phyloP scores from a whole-genome alignment of 2,113 vertebrate species.

The Anseranas semipalmata region DNA sequence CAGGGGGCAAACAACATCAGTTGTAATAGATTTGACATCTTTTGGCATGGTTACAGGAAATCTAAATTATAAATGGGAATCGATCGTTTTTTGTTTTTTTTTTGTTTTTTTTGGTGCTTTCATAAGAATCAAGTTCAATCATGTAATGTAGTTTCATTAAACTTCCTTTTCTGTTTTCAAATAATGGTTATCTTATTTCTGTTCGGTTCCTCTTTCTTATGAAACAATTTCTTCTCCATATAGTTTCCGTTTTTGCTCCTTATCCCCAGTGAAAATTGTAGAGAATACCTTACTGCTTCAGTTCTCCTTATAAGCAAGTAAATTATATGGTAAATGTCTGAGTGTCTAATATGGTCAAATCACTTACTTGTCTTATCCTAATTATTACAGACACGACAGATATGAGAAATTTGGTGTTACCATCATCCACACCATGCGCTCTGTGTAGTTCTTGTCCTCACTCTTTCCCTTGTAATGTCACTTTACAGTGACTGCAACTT shows the following conservation, averaged over 20 bases:
- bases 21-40: neutral
- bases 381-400: neutral
- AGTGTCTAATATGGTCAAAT: neutral
- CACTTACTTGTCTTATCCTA: neutral
- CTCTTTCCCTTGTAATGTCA: neutral
- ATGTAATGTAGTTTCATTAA: constrained; percentile 58
- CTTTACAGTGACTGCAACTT: neutral
- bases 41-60: neutral
- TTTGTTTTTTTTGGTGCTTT: neutral
- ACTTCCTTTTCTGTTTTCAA: constrained; percentile 65
- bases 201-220: constrained; percentile 63
- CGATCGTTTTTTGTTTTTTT: neutral
- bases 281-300: neutral
- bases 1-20: neutral
- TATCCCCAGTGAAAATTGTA: constrained; percentile 45
- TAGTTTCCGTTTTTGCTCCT: constrained; percentile 57
- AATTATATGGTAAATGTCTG: neutral
- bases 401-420: neutral
- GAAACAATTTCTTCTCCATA: constrained; percentile 61
- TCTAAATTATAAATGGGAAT: neutral
- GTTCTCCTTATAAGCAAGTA: neutral
- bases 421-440: too few relatives aligned
- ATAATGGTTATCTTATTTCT: constrained; percentile 67
- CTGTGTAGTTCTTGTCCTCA: neutral
- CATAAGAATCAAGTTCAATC: constrained; percentile 3